Percentiles rank a stretch among this genome's conserved stretches.
These are phyloP conservation scores for Holcopasites calliopsidis DNA, from an alignment of 1,140 invertebrate species.

Conservation along the genomic window DNA sequence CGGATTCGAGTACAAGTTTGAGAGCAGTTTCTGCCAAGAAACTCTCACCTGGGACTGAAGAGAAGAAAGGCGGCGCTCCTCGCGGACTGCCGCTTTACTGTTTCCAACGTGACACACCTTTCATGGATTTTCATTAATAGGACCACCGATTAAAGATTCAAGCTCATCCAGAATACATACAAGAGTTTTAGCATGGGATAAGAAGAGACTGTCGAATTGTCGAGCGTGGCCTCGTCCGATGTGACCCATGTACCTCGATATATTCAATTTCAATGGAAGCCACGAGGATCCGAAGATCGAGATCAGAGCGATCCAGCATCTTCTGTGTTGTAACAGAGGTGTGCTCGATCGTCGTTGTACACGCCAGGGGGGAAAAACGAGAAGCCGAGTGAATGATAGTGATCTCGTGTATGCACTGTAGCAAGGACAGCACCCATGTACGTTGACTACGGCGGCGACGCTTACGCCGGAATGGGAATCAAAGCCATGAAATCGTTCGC, in stretches of 20 bases:
- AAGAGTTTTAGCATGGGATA: not conserved
- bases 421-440: conserved; percentile 73
- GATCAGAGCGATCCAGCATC: too few species aligned
- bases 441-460: conserved; percentile 75
- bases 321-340: not conserved
- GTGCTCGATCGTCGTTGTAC: not conserved
- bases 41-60: too few species aligned
- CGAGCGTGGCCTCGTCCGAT: not conserved
- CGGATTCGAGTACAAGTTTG: too few species aligned
- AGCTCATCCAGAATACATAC: too few species aligned
- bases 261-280: too few species aligned
- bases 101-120: too few species aligned
- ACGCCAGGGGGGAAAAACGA: not conserved
- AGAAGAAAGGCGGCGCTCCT: too few species aligned
- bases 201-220: not conserved
- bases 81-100: too few species aligned
- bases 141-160: too few species aligned
- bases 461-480: conserved; percentile 80
- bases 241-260: conserved; percentile 3
- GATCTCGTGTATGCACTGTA: conserved; percentile 67
- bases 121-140: too few species aligned
- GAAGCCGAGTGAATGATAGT: conserved; percentile 44
- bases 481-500: conserved; percentile 81
- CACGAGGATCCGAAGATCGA: not conserved
- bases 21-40: too few species aligned